Conservation (phyloP, 2,797 vertebrate genomes). For the Cercopithecus diana region DNA sequence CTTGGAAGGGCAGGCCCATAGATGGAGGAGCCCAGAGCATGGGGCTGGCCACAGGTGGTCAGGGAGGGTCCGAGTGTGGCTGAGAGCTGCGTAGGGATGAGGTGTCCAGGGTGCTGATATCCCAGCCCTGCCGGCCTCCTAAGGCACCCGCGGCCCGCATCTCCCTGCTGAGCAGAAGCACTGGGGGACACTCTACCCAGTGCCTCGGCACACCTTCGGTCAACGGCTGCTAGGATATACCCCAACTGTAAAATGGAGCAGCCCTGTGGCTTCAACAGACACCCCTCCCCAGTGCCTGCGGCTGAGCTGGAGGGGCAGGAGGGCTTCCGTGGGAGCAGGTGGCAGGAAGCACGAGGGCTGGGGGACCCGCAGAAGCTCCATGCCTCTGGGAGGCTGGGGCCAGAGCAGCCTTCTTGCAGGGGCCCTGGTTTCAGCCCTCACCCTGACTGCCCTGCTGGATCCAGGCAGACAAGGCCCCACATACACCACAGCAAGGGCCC, state of each 20-base stretch:
- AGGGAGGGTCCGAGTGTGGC: not conserved
- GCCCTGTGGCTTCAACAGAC: not conserved
- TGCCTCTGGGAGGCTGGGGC: not conserved
- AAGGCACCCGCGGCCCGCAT: not conserved
- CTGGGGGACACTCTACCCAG: not conserved
- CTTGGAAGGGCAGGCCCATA: fast-evolving
- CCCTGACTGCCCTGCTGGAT: fast-evolving
- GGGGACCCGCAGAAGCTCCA: not conserved
- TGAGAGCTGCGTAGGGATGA: not conserved
- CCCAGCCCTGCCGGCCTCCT: not conserved
- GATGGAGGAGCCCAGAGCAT: not conserved
- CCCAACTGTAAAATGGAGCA: not conserved
- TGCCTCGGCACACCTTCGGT: not conserved
- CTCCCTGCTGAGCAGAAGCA: not conserved
- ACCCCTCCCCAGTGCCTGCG: fast-evolving
- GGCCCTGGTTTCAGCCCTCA: not conserved
- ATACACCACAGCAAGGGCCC: not conserved
- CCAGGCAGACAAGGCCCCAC: not conserved
- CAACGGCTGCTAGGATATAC: too few species aligned
- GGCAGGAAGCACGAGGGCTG: not conserved
- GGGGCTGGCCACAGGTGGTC: not conserved
- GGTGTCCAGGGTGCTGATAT: too few species aligned
- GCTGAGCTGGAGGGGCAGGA: not conserved
- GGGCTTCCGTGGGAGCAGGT: fast-evolving
- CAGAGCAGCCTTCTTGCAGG: not conserved